Evolutionary conservation across 2,113 vertebrate genomes (phyloP).

Genomic region (Mionectes macconnelli): DNA sequence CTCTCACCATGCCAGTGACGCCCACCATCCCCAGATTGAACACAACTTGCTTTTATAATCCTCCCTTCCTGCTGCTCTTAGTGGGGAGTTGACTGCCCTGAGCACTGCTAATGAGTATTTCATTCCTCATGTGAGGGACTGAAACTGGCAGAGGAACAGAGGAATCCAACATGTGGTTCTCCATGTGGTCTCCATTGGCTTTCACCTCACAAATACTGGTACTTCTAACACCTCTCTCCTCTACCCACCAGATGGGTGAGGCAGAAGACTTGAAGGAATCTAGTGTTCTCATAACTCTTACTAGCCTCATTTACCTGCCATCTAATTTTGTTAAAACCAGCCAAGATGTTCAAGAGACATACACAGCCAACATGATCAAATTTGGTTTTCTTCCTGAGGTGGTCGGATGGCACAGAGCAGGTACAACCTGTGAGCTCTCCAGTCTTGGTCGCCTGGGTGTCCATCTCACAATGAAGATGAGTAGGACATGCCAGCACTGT

Average conservation of each 20-base stretch:
- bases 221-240: neutral
- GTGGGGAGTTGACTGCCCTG: neutral
- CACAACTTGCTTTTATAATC: neutral
- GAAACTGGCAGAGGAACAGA: neutral
- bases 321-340: neutral
- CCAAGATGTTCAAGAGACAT: neutral
- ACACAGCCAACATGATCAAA: neutral
- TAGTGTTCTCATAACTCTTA: neutral
- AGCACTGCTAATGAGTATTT: neutral
- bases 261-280: neutral
- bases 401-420: neutral
- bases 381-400: neutral
- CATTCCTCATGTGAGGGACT: neutral
- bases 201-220: neutral
- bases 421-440: neutral
- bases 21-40: neutral
- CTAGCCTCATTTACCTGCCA: neutral
- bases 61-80: neutral
- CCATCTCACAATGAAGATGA: neutral
- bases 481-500: neutral
- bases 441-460: neutral
- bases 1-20: neutral
- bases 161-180: neutral
- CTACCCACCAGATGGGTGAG: neutral
- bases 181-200: neutral